Conservation (phyloP, 30 jellyfish, hydroid and myxozoan genomes). For the Cassiopea xamachana region DNA sequence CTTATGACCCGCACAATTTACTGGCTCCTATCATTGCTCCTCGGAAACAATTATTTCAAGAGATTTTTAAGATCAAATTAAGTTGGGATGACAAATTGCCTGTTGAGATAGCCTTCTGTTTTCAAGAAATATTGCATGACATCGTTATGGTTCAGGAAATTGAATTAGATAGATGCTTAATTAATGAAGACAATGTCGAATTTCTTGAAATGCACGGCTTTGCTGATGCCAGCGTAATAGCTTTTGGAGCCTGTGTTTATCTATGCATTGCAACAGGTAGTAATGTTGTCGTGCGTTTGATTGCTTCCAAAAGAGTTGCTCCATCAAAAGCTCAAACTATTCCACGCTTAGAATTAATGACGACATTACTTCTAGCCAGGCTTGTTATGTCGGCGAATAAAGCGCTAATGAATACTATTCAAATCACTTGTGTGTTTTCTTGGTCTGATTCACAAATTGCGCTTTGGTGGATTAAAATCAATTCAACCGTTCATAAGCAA, state of each 20-base stretch:
- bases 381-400: no score
- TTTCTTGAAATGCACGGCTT: background rate
- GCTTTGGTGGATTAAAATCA: background rate
- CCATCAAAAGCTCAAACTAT: no score
- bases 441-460: background rate
- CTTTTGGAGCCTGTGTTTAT: background rate
- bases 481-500: background rate
- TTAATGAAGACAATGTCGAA: background rate
- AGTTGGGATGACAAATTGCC: no score
- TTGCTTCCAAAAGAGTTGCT: background rate
- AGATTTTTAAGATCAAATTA: no score
- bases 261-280: background rate
- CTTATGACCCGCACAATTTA: no score
- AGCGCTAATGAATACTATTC: background rate
- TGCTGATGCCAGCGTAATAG: background rate
- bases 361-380: no score
- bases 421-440: no score
- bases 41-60: no score
- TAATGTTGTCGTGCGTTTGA: background rate
- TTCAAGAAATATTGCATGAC: background rate
- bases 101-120: background rate
- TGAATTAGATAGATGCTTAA: no score
- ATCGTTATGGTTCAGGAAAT: background rate
- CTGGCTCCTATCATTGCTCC: no score
- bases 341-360: no score